phyloP scores from a whole-genome alignment of 2,797 vertebrate species.

The Sebastes elongatus region DNA sequence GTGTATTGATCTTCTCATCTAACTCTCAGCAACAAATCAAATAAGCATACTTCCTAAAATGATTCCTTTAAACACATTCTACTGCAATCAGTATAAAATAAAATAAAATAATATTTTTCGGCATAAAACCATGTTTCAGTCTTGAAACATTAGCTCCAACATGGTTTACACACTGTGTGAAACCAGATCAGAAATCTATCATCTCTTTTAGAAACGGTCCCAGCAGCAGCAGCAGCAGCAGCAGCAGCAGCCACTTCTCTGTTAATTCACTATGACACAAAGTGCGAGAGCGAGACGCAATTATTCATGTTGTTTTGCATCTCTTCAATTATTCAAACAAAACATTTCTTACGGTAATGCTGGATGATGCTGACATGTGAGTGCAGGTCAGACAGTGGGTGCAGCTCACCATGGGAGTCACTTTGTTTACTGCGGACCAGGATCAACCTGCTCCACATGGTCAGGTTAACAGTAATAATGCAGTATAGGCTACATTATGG shows the following conservation, averaged over 20 bases:
- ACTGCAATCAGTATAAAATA: background rate
- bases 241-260: constrained; percentile 20
- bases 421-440: constrained; percentile 35
- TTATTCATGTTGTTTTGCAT: constrained; percentile 81
- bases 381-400: constrained; percentile 9
- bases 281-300: constrained; percentile 56
- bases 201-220: constrained; percentile 15
- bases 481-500: background rate
- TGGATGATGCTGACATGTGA: constrained; percentile 29
- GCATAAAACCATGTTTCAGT: background rate
- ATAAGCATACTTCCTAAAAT: background rate
- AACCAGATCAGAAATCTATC: constrained; percentile 9
- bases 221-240: background rate
- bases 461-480: background rate
- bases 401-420: constrained; percentile 26
- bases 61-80: background rate
- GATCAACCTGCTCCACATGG: constrained; percentile 26
- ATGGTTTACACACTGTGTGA: background rate
- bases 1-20: background rate
- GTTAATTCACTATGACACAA: constrained; percentile 72
- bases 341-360: constrained; percentile 52
- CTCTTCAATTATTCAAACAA: constrained; percentile 76
- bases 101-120: background rate
- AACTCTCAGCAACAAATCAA: background rate
- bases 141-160: background rate